Percentiles rank a stretch among this genome's conserved stretches.
Evolutionary conservation across 2,888 invertebrate genomes (phyloP).

Genomic region (Ormyrus nitidulus): DNA sequence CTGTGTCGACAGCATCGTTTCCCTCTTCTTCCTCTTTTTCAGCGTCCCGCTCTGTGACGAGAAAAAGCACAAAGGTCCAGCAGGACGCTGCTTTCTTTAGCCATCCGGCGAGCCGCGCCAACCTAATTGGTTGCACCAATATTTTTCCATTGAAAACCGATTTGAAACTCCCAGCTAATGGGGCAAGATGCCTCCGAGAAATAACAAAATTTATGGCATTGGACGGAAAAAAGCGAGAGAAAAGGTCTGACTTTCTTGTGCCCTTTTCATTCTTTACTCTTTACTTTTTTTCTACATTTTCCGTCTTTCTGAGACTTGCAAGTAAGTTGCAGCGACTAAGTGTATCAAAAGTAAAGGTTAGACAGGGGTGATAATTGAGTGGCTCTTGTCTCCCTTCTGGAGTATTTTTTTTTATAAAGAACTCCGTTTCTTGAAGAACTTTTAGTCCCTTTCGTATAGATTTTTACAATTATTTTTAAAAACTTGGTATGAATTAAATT

Average conservation of each 20-base stretch:
- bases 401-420: too few relatives aligned
- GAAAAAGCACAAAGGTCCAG: constrained; percentile 7
- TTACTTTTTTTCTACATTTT: constrained; percentile 18
- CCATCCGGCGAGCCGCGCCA: background rate
- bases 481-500: too few relatives aligned
- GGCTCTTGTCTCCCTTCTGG: background rate
- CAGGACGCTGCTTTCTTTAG: background rate
- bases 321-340: background rate
- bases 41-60: background rate
- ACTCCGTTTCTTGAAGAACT: too few relatives aligned
- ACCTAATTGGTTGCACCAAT: constrained; percentile 61
- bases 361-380: constrained; percentile 7
- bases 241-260: background rate
- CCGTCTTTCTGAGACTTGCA: background rate
- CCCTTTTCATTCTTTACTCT: background rate
- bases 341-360: constrained; percentile 30
- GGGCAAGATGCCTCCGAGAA: constrained; percentile 28
- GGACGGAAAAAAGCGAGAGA: background rate
- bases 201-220: constrained; percentile 48
- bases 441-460: too few relatives aligned
- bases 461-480: too few relatives aligned
- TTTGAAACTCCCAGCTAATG: constrained; percentile 44
- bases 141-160: constrained; percentile 62
- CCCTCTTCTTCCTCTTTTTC: background rate
- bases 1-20: background rate